A percentile compares a stretch with the other conserved stretches of the same genome.
Conservation (phyloP, 2,888 invertebrate genomes). For the Sympetrum striolatum region DNA sequence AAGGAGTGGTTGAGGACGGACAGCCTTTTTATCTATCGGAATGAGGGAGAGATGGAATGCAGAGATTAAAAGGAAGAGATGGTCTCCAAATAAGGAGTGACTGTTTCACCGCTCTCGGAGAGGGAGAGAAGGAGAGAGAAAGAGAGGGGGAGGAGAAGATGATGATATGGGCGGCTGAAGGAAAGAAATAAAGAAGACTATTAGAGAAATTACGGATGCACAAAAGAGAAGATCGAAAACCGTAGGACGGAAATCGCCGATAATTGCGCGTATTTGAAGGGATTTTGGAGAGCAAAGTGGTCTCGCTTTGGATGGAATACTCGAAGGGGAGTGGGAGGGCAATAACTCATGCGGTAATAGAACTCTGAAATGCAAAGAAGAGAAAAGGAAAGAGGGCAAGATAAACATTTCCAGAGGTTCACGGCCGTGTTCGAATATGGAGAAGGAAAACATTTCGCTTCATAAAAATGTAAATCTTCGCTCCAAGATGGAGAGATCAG, state of each 20-base stretch:
- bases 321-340: neutral
- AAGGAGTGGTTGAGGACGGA: neutral
- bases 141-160: neutral
- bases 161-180: neutral
- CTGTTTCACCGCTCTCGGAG: neutral
- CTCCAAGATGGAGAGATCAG: no score
- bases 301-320: neutral
- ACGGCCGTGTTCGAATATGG: no score
- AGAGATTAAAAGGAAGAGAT: neutral
- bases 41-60: neutral
- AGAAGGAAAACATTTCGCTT: no score
- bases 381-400: neutral
- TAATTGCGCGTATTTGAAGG: neutral
- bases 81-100: neutral
- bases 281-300: no score
- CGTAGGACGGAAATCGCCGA: neutral
- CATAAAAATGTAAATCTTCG: no score
- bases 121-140: neutral
- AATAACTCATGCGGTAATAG: neutral
- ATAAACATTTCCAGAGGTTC: no score
- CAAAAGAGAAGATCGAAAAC: neutral
- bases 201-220: neutral
- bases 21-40: neutral
- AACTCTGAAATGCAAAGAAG: neutral
- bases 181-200: neutral